These are phyloP conservation scores for Capreolus pygargus DNA, from an alignment of 2,113 vertebrate species.

Conservation along the genomic window DNA sequence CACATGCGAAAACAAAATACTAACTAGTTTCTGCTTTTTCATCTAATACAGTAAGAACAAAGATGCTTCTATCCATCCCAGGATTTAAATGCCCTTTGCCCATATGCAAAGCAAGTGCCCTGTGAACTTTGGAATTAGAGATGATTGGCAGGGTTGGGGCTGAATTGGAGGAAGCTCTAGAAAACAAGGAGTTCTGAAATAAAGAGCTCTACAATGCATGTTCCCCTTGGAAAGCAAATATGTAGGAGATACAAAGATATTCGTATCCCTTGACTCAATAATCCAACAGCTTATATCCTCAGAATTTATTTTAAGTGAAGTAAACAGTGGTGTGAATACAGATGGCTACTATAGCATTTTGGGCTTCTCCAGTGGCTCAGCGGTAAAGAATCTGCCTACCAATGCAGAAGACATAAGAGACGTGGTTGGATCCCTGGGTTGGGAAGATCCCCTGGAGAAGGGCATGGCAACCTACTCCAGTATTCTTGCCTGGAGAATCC, in stretches of 20 bases:
- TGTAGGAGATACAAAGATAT: not conserved
- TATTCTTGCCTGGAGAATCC: not conserved
- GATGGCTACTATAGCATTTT: not conserved
- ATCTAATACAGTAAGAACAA: not conserved
- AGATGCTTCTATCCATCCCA: not conserved
- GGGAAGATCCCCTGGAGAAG: not conserved
- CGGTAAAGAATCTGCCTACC: not conserved
- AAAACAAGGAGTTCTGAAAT: not conserved
- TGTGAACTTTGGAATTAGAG: not conserved
- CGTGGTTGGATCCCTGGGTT: not conserved
- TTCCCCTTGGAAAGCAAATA: conserved; percentile 4
- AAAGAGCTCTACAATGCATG: not conserved
- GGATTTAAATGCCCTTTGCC: not conserved
- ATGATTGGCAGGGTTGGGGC: not conserved
- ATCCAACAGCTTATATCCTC: not conserved
- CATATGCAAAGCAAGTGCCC: not conserved
- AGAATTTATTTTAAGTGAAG: conserved; percentile 28
- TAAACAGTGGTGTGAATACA: not conserved
- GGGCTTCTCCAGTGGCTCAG: not conserved
- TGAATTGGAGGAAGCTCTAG: not conserved
- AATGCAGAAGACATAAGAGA: not conserved
- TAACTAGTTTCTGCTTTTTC: not conserved
- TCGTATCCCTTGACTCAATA: not conserved
- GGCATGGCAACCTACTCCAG: not conserved
- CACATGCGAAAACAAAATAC: not conserved